These are phyloP conservation scores for Smittia sp. DNA, from an alignment of 2,888 invertebrate genomes.

Conservation along the genomic window DNA sequence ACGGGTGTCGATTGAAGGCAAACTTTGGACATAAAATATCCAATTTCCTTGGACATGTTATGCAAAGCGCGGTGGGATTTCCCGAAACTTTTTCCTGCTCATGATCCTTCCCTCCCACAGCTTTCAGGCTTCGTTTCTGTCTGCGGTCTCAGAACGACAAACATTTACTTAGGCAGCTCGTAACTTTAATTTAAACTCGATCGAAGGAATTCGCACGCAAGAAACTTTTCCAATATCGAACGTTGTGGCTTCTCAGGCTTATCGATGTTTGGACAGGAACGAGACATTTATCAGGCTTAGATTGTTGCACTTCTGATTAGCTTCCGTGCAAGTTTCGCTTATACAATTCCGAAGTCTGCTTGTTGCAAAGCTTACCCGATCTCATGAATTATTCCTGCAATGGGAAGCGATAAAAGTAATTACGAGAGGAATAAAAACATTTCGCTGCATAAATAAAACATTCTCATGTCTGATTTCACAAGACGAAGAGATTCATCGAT, in stretches of 20 bases:
- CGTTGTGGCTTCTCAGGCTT: not conserved
- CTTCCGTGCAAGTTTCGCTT: no score
- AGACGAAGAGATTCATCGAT: no score
- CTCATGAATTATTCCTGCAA: no score
- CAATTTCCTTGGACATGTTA: not conserved
- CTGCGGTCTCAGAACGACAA: not conserved
- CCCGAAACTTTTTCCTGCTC: not conserved
- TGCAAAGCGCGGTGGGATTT: not conserved
- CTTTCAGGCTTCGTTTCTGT: not conserved
- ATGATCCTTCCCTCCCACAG: not conserved
- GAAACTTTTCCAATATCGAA: not conserved
- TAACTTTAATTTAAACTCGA: slow-evolving; percentile 5
- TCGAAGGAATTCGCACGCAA: not conserved
- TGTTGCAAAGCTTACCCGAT: no score
- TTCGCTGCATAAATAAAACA: no score
- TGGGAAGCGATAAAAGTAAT: no score
- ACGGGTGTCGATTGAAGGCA: not conserved
- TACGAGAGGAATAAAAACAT: no score
- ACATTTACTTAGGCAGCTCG: slow-evolving; percentile 14
- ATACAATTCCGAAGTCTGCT: no score
- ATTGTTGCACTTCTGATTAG: no score
- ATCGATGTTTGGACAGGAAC: slow-evolving; percentile 1
- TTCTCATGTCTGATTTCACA: no score
- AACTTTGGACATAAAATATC: not conserved
- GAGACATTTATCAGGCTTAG: slow-evolving; percentile 1